Evolutionary conservation across 2,113 vertebrate species (phyloP).

Genomic region (Alouatta palliata): DNA sequence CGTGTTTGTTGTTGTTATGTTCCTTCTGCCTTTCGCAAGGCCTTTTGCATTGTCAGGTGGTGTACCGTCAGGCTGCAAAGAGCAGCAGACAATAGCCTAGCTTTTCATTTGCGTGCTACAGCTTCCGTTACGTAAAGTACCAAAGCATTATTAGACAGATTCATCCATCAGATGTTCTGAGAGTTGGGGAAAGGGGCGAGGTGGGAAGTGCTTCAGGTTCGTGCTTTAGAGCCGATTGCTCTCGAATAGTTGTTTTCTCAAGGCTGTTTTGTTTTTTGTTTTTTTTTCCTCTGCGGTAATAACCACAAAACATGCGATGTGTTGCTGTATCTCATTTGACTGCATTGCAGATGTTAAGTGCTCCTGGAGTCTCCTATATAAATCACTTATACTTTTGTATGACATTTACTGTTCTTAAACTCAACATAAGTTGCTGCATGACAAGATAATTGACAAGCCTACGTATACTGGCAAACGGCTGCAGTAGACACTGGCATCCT

Average conservation of each 20-base stretch:
- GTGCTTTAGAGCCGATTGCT: constrained; percentile 6
- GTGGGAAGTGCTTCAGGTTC: background rate
- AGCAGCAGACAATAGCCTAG: background rate
- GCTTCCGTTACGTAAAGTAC: constrained; percentile 27
- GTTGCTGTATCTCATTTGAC: constrained; percentile 28
- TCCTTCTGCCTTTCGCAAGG: background rate
- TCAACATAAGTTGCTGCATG: background rate
- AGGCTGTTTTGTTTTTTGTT: background rate
- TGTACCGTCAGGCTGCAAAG: background rate
- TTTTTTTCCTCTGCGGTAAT: background rate
- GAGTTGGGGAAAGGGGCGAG: background rate
- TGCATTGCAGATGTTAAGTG: constrained; percentile 58
- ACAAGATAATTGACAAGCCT: constrained; percentile 25
- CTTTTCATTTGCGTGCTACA: background rate
- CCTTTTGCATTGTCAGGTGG: background rate
- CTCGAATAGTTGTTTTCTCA: background rate
- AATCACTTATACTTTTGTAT: constrained; percentile 61
- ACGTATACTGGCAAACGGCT: background rate
- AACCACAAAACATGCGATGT: constrained; percentile 59
- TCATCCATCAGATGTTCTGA: background rate
- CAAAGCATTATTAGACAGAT: background rate
- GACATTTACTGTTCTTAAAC: constrained; percentile 61
- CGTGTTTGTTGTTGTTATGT: too few relatives aligned
- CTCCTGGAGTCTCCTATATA: constrained; percentile 10
- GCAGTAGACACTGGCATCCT: background rate